Percentiles rank a stretch among this genome's conserved stretches.
Conservation (phyloP, 2,113 vertebrate species). For the Actenoides hombroni region DNA sequence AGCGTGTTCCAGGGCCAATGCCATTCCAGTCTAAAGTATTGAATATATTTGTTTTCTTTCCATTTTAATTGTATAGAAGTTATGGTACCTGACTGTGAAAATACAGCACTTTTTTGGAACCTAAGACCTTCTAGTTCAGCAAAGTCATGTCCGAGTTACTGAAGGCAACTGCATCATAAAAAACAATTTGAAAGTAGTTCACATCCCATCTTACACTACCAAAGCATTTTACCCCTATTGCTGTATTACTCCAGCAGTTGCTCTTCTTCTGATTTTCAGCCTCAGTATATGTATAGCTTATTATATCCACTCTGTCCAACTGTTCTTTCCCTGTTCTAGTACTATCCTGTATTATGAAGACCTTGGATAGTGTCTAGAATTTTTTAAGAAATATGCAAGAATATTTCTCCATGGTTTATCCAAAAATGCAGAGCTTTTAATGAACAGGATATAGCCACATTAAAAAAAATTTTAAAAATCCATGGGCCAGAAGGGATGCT, state of each 20-base stretch:
- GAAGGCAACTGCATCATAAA: neutral
- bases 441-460: neutral
- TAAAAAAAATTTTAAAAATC: neutral
- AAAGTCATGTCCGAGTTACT: neutral
- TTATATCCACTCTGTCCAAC: neutral
- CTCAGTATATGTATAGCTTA: neutral
- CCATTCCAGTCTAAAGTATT: neutral
- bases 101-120: neutral
- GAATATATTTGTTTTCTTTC: neutral
- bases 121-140: neutral
- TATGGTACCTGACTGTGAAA: neutral
- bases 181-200: neutral
- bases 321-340: neutral
- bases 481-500: neutral
- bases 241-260: neutral
- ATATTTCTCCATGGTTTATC: neutral
- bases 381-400: neutral
- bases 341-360: neutral
- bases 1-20: neutral
- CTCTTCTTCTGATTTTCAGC: neutral
- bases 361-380: neutral
- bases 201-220: neutral
- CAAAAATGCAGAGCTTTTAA: constrained; percentile 18
- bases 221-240: neutral
- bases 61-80: neutral